Evolutionary conservation across 2,113 vertebrate species (phyloP).

Genomic region (Pseudopipra pipra): DNA sequence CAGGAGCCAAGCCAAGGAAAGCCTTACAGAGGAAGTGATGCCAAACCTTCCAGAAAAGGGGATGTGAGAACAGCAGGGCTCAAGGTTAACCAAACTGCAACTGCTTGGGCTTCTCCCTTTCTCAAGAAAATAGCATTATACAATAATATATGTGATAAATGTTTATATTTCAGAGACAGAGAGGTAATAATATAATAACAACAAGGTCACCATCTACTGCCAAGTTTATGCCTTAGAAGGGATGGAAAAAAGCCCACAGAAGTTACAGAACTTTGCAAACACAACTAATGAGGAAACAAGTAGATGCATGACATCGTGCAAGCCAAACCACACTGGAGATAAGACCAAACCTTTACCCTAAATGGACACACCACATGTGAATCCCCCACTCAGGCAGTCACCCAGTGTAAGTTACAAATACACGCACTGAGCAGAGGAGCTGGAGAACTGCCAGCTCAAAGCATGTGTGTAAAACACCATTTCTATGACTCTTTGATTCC

Average conservation of each 20-base stretch:
- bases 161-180: not conserved
- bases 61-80: not conserved
- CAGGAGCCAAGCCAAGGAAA: not conserved
- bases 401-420: rapidly evolving
- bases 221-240: slow-evolving; percentile 46
- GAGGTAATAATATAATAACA: not conserved
- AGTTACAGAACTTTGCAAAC: slow-evolving; percentile 21
- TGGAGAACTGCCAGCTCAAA: not conserved
- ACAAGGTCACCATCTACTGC: not conserved
- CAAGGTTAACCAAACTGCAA: not conserved
- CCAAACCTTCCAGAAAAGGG: not conserved
- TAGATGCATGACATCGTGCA: not conserved
- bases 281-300: slow-evolving; percentile 9
- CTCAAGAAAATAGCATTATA: not conserved
- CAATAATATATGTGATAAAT: not conserved
- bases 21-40: not conserved
- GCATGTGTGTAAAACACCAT: rapidly evolving
- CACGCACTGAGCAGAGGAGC: not conserved
- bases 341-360: slow-evolving; percentile 36
- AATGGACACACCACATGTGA: not conserved
- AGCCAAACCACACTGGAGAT: not conserved
- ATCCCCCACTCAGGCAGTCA: not conserved
- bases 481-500: not conserved
- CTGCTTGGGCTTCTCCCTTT: not conserved
- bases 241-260: slow-evolving; percentile 50